Evolutionary conservation across 2,797 vertebrate species (phyloP).

Genomic region (Silurus aristotelis): DNA sequence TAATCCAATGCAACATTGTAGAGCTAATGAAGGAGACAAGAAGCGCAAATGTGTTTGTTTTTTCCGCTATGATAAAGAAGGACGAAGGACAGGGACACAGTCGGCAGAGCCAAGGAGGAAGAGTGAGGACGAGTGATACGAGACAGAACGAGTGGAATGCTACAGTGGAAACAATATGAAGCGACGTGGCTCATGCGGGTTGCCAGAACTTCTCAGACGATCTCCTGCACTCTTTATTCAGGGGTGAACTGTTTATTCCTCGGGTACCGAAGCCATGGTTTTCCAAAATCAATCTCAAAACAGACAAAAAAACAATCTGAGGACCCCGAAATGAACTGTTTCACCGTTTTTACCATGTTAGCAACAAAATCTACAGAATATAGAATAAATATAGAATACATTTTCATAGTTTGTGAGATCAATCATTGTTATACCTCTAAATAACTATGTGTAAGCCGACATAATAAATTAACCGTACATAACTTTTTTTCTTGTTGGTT

Average conservation of each 20-base stretch:
- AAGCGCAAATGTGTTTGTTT: not conserved
- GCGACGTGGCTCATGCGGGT: not conserved
- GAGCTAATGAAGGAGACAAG: not conserved
- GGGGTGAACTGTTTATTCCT: not conserved
- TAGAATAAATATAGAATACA: not conserved
- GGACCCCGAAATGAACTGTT: not conserved
- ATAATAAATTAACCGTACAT: not conserved
- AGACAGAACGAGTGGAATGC: not conserved
- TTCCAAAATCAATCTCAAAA: not conserved
- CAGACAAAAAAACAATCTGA: not conserved
- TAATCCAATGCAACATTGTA: not conserved
- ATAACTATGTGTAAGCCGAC: not conserved
- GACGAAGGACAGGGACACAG: slow-evolving; percentile 28
- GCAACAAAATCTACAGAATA: no score
- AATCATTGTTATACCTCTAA: not conserved
- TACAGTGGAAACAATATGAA: not conserved
- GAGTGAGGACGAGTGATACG: slow-evolving; percentile 39
- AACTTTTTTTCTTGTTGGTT: not conserved
- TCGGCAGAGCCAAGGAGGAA: not conserved
- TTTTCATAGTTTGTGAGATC: not conserved
- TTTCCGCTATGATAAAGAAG: not conserved
- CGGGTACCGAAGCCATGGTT: not conserved
- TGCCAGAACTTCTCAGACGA: not conserved
- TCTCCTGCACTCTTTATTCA: not conserved
- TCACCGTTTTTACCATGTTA: not conserved